phyloP scores from a whole-genome alignment of 2,888 invertebrate genomes.

The Glomeris marginata region DNA sequence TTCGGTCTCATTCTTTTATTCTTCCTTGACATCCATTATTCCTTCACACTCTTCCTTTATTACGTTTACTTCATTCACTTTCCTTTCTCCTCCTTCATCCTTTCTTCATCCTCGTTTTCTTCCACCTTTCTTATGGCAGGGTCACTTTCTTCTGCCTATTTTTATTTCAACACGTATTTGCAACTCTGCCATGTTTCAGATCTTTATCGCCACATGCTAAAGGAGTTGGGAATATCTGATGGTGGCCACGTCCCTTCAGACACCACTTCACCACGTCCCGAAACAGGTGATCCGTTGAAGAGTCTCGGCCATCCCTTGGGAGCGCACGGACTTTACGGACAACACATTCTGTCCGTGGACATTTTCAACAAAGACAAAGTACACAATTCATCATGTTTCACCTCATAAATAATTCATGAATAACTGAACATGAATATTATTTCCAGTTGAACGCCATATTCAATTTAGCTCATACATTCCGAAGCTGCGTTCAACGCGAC shows the following conservation, averaged over 20 bases:
- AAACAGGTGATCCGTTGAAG: conserved; percentile 5
- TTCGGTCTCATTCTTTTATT: conserved; percentile 4
- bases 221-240: conserved; percentile 17
- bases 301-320: conserved; percentile 7
- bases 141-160: too few species aligned
- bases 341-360: conserved; percentile 70
- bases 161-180: too few species aligned
- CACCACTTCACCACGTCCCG: conserved; percentile 3
- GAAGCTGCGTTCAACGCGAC: conserved; percentile 66
- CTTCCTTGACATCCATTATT: not conserved
- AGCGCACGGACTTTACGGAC: conserved; percentile 40
- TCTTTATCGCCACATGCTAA: conserved; percentile 20
- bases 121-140: not conserved
- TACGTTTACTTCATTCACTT: conserved; percentile 1
- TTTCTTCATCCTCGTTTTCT: not conserved
- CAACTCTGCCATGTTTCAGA: conserved; percentile 15
- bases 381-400: conserved; percentile 1
- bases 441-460: conserved; percentile 74
- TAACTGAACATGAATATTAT: not conserved
- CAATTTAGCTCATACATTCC: conserved; percentile 77
- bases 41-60: not conserved
- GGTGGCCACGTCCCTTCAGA: conserved; percentile 15
- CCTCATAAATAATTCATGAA: not conserved
- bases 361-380: conserved; percentile 63
- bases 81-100: not conserved